Evolutionary conservation across 2,113 vertebrate species (phyloP).

Genomic region (Chauna torquata): DNA sequence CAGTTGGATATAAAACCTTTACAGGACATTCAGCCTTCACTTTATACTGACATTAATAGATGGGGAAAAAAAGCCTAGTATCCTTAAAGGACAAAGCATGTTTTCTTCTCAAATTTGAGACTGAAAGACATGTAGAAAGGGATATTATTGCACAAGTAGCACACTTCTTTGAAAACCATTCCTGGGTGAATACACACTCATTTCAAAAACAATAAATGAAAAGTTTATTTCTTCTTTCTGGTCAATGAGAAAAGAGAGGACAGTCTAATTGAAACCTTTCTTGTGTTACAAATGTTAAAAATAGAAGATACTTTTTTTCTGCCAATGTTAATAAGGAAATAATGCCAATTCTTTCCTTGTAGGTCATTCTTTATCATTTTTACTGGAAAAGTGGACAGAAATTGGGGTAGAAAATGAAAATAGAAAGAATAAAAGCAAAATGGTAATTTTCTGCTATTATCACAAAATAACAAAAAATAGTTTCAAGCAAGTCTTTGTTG

Average conservation of each 20-base stretch:
- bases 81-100: not conserved
- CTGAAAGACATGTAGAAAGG: not conserved
- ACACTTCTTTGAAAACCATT: not conserved
- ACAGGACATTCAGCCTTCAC: not conserved
- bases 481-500: not conserved
- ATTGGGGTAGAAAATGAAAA: not conserved
- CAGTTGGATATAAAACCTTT: not conserved
- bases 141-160: not conserved
- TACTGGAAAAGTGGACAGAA: not conserved
- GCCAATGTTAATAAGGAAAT: not conserved
- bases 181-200: not conserved
- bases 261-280: not conserved
- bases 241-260: not conserved
- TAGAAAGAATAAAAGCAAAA: not conserved
- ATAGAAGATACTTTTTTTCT: not conserved
- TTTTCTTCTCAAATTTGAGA: not conserved
- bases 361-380: not conserved
- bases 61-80: not conserved
- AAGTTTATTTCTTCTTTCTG: not conserved
- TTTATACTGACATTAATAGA: not conserved
- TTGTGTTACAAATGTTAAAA: not conserved
- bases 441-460: not conserved
- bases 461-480: not conserved
- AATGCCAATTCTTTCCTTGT: not conserved
- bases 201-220: not conserved